phyloP scores from a whole-genome alignment of 1,140 invertebrate species.

The Drosophila dunni region DNA sequence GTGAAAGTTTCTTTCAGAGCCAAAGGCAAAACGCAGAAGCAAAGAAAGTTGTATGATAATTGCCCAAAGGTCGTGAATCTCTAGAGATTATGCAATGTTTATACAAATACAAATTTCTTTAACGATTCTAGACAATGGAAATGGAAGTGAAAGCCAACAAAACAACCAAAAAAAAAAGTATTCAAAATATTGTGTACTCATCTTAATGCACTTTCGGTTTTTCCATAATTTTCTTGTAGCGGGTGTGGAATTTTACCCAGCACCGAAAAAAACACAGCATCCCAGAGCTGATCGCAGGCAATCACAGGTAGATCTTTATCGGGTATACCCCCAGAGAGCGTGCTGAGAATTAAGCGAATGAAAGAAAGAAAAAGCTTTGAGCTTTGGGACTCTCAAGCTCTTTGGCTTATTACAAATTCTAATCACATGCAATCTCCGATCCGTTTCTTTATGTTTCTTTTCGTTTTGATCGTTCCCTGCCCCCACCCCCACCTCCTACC shows the following conservation, averaged over 20 bases:
- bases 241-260: constrained; percentile 42
- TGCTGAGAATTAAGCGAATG: constrained; percentile 50
- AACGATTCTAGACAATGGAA: constrained; percentile 57
- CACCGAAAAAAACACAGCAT: constrained; percentile 9
- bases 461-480: constrained; percentile 38
- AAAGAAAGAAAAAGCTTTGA: constrained; percentile 21
- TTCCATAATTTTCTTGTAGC: constrained; percentile 47
- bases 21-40: constrained; percentile 22
- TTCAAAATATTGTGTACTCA: constrained; percentile 45
- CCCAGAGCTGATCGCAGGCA: constrained; percentile 39
- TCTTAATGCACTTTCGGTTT: constrained; percentile 71
- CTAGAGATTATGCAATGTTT: constrained; percentile 68
- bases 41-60: constrained; percentile 52
- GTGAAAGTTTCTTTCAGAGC: constrained; percentile 53
- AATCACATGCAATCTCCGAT: constrained; percentile 72
- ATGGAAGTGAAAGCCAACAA: constrained; percentile 64
- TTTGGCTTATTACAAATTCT: constrained; percentile 76
- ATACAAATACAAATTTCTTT: constrained; percentile 18
- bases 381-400: constrained; percentile 45
- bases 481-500: constrained; percentile 3
- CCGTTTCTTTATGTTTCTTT: constrained; percentile 36
- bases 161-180: not conserved
- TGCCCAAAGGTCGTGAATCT: constrained; percentile 52
- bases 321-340: constrained; percentile 18
- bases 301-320: constrained; percentile 67